phyloP scores from a whole-genome alignment of 2,113 vertebrate genomes.

The Cyanoderma ruficeps region DNA sequence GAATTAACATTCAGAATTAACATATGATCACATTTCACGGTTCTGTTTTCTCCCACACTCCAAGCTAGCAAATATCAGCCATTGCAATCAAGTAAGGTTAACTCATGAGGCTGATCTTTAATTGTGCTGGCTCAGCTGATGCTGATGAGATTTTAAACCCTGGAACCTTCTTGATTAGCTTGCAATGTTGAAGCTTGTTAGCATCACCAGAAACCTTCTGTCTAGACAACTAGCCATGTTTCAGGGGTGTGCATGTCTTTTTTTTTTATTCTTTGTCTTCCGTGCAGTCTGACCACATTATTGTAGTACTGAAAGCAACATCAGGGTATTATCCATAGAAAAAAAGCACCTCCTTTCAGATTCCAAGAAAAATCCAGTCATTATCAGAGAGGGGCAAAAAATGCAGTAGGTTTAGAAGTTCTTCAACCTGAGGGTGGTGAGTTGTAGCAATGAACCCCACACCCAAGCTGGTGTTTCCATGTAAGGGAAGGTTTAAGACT shows the following conservation, averaged over 20 bases:
- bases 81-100: conserved; percentile 50
- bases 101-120: conserved; percentile 25
- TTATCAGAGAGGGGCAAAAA: neutral
- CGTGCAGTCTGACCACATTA: neutral
- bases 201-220: neutral
- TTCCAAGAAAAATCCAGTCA: neutral
- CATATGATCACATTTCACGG: neutral
- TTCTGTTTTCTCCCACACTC: neutral
- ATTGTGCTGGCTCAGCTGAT: conserved; percentile 58
- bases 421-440: neutral
- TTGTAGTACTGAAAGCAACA: neutral
- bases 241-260: neutral
- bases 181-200: neutral
- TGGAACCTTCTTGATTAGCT: conserved; percentile 53
- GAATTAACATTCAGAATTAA: conserved; percentile 7
- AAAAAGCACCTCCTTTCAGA: neutral
- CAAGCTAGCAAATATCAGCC: conserved; percentile 36
- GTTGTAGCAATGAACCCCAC: too few relatives aligned
- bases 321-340: neutral
- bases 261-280: neutral
- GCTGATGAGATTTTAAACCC: conserved; percentile 45
- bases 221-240: neutral
- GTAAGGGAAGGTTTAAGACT: too few relatives aligned
- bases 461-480: too few relatives aligned
- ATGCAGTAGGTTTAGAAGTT: fast-evolving